Conservation (phyloP, 2,113 vertebrate species). For the Erythrolamprus reginae region DNA sequence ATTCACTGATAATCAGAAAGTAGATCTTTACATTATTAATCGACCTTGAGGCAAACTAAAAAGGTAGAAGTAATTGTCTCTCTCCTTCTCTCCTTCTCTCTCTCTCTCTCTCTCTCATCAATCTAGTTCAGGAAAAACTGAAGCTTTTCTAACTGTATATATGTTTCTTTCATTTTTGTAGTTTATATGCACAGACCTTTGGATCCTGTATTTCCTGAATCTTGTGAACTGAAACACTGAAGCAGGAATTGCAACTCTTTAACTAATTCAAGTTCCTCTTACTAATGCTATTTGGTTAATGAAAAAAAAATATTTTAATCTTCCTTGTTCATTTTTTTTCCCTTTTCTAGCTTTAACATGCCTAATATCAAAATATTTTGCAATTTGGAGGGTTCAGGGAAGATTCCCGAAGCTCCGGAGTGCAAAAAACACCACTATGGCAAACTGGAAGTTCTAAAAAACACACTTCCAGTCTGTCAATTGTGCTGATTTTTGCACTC, state of each 20-base stretch:
- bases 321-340: not conserved
- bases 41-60: not conserved
- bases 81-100: not conserved
- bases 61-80: not conserved
- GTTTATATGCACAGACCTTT: not conserved
- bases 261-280: not conserved
- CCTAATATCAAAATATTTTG: slow-evolving; percentile 4
- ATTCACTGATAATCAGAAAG: not conserved
- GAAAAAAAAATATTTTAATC: not conserved
- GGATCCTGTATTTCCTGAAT: not conserved
- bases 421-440: no score
- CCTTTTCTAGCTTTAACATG: not conserved
- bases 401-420: no score
- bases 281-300: not conserved
- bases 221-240: not conserved
- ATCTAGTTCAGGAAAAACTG: not conserved
- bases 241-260: not conserved
- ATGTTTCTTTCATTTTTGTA: not conserved
- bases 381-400: no score
- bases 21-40: not conserved
- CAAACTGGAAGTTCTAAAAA: no score
- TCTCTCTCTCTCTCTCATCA: no score
- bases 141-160: not conserved
- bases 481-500: no score
- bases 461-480: no score